phyloP scores from a whole-genome alignment of 1,140 invertebrate species.

The Sesamia nonagrioides region DNA sequence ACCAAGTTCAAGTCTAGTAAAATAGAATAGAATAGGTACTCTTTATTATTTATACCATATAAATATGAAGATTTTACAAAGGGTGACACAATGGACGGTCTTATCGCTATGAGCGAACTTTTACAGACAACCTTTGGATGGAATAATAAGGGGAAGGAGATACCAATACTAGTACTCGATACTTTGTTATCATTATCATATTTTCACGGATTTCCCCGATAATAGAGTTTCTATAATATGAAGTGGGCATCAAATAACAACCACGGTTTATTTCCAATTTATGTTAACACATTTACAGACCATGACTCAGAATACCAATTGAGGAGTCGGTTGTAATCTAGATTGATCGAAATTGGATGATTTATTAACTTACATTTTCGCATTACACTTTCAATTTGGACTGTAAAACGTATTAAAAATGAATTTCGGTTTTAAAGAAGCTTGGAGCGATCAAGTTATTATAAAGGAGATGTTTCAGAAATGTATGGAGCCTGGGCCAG shows the following conservation, averaged over 20 bases:
- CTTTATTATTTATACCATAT: too few relatives aligned
- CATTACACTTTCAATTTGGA: background rate
- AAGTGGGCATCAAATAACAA: too few relatives aligned
- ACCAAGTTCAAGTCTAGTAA: too few relatives aligned
- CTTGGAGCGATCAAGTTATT: background rate
- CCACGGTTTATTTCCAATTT: too few relatives aligned
- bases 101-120: too few relatives aligned
- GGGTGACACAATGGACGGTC: too few relatives aligned
- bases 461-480: too few relatives aligned
- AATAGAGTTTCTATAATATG: background rate
- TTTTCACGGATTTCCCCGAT: background rate
- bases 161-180: background rate
- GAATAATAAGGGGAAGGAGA: too few relatives aligned
- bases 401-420: background rate
- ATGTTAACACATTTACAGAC: slow-evolving; percentile 2
- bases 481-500: too few relatives aligned
- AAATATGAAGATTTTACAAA: too few relatives aligned
- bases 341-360: slow-evolving; percentile 35
- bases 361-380: slow-evolving; percentile 15
- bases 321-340: background rate
- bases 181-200: background rate
- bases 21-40: too few relatives aligned
- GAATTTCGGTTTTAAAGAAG: background rate
- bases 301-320: slow-evolving; percentile 20
- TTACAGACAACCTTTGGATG: too few relatives aligned